phyloP scores from a whole-genome alignment of 2,113 vertebrate genomes.

The Leucoraja erinaceus region DNA sequence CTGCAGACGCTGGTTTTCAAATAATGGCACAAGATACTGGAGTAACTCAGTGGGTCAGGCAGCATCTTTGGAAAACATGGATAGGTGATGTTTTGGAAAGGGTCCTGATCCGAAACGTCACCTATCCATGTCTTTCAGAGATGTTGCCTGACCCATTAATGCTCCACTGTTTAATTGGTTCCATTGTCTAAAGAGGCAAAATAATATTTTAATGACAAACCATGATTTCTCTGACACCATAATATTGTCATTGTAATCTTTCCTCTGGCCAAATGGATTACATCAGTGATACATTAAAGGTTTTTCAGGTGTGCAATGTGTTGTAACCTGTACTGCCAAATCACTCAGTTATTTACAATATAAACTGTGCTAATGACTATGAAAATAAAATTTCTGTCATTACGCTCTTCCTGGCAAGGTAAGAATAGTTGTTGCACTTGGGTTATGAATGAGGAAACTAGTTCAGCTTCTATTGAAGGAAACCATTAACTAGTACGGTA shows the following conservation, averaged over 20 bases:
- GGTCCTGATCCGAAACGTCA: too few relatives aligned
- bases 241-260: neutral
- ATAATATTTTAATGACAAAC: neutral
- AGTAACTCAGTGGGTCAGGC: too few relatives aligned
- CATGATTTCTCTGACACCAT: neutral
- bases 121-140: too few relatives aligned
- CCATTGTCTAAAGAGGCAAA: slow-evolving; percentile 1
- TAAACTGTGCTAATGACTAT: neutral
- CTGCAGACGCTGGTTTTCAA: too few relatives aligned
- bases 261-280: neutral
- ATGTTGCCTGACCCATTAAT: too few relatives aligned
- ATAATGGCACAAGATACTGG: too few relatives aligned
- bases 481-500: neutral
- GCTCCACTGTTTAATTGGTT: neutral
- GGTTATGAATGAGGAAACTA: neutral
- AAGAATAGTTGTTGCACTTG: neutral
- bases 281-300: neutral
- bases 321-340: neutral
- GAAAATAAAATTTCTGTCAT: neutral
- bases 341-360: neutral
- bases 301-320: neutral
- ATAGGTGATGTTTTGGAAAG: too few relatives aligned
- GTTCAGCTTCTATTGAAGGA: neutral
- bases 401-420: neutral
- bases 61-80: too few relatives aligned